Percentiles rank a stretch among this genome's conserved stretches.
Conservation (phyloP, 1,140 invertebrate species). For the Protaetia brevitarsis region DNA sequence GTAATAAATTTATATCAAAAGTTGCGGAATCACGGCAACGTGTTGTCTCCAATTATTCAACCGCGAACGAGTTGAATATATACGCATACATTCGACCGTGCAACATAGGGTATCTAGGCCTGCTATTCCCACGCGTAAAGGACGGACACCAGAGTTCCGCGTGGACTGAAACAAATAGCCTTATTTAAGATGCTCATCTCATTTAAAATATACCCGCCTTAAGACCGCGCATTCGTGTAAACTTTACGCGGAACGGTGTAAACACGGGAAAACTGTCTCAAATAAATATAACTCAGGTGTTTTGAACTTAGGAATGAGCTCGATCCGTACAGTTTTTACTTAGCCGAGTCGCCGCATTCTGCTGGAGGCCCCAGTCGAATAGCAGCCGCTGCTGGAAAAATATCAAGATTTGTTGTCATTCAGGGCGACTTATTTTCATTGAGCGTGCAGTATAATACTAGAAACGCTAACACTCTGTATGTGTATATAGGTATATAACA, state of each 20-base stretch:
- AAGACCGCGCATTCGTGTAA: slow-evolving; percentile 6
- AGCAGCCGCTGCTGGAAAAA: slow-evolving; percentile 11
- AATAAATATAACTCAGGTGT: slow-evolving; percentile 26
- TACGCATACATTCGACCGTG: background rate
- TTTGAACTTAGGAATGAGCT: slow-evolving; percentile 19
- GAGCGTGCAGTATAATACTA: slow-evolving; percentile 18
- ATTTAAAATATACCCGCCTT: background rate
- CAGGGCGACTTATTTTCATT: slow-evolving; percentile 26
- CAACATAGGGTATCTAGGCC: background rate
- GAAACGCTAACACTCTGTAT: background rate
- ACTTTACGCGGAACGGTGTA: slow-evolving; percentile 1
- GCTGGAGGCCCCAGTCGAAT: background rate
- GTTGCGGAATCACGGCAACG: background rate
- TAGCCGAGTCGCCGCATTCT: background rate
- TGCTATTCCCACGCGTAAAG: background rate
- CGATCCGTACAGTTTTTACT: background rate
- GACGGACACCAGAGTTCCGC: background rate
- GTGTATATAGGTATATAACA: slow-evolving; percentile 1
- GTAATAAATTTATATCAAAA: slow-evolving; percentile 16
- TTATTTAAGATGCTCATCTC: slow-evolving; percentile 1
- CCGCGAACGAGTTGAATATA: background rate
- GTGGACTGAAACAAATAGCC: background rate
- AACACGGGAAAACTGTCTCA: slow-evolving; percentile 20
- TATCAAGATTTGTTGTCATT: slow-evolving; percentile 27
- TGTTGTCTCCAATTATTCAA: background rate